phyloP scores from a whole-genome alignment of 2,888 invertebrate species.

The Alloscopus bannaensis region DNA sequence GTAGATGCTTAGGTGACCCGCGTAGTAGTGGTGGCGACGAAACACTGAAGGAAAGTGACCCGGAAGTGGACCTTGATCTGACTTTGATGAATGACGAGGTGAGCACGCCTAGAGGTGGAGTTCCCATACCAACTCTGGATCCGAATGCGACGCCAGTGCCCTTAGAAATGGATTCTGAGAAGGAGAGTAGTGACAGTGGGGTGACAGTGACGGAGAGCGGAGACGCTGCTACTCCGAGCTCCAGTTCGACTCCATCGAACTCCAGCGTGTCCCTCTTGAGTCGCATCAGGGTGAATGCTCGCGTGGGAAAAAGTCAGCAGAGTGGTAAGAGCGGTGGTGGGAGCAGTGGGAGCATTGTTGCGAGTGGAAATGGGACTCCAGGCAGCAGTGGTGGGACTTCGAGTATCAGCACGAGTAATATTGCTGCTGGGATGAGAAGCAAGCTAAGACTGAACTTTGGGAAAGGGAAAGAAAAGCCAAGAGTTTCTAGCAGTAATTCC shows the following conservation, averaged over 20 bases:
- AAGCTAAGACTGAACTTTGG: constrained; percentile 70
- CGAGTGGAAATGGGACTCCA: constrained; percentile 30
- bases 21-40: constrained; percentile 44
- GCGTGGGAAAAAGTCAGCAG: constrained; percentile 51
- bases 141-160: background rate
- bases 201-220: constrained; percentile 31
- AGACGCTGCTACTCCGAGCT: constrained; percentile 9
- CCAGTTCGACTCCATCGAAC: constrained; percentile 26
- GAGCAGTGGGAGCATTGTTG: constrained; percentile 6
- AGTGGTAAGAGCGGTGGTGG: constrained; percentile 33
- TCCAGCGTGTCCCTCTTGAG: constrained; percentile 51
- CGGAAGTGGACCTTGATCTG: constrained; percentile 59
- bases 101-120: constrained; percentile 42
- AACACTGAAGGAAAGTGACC: constrained; percentile 22
- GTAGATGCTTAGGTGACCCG: constrained; percentile 40
- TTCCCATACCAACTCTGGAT: constrained; percentile 45
- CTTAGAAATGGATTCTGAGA: constrained; percentile 27
- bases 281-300: constrained; percentile 61
- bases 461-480: constrained; percentile 66
- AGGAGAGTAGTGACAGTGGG: constrained; percentile 32
- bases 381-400: constrained; percentile 2
- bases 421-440: constrained; percentile 66
- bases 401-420: constrained; percentile 46
- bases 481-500: constrained; percentile 19
- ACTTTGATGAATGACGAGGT: constrained; percentile 51